Percentiles rank a stretch among this genome's conserved stretches.
Conservation (phyloP, 2,113 vertebrate species). For the Xenus cinereus region DNA sequence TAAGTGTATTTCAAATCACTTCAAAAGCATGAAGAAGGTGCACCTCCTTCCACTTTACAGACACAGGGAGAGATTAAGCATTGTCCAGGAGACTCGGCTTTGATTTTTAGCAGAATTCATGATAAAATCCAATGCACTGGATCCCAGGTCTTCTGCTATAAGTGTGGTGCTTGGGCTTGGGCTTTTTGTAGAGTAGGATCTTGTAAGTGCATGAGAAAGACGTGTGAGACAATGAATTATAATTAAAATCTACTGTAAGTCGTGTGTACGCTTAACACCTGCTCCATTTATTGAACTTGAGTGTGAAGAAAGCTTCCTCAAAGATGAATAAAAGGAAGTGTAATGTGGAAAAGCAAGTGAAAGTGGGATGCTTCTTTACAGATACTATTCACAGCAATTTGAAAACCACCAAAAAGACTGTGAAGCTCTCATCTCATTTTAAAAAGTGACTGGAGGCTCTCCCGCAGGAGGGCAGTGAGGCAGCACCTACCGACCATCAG, state of each 20-base stretch:
- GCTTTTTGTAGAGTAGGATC: neutral
- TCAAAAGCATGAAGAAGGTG: neutral
- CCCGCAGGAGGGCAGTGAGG: neutral
- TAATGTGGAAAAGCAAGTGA: neutral
- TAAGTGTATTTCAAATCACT: neutral
- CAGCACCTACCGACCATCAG: neutral
- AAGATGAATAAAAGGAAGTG: neutral
- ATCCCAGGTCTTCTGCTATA: neutral
- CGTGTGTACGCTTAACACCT: neutral
- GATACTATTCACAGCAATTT: neutral
- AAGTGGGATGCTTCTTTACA: neutral
- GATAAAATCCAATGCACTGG: neutral
- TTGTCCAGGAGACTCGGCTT: neutral
- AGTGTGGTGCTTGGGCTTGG: neutral
- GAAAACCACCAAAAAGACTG: neutral
- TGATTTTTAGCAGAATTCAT: neutral
- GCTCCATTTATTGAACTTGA: neutral
- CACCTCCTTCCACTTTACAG: neutral
- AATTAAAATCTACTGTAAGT: neutral
- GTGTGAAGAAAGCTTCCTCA: neutral
- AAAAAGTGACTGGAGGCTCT: neutral
- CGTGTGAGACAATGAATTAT: neutral
- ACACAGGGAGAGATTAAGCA: neutral
- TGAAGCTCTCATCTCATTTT: neutral
- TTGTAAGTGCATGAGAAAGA: neutral